Percentiles rank a stretch among this genome's conserved stretches.
Evolutionary conservation across 2,888 invertebrate species (phyloP).

Genomic region (Eucriotettix oculatus): DNA sequence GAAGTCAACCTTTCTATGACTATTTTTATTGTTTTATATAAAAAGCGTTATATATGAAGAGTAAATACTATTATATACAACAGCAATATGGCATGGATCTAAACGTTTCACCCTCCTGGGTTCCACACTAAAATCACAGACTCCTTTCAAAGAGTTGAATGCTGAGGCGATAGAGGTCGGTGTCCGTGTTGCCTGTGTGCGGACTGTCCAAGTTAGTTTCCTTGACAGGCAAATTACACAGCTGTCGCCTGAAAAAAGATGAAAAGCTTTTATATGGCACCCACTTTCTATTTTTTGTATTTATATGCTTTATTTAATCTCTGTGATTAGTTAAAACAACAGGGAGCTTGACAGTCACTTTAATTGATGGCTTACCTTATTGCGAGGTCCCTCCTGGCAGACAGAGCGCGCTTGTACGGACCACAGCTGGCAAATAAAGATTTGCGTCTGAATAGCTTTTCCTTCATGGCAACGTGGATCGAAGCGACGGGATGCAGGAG

Average conservation of each 20-base stretch:
- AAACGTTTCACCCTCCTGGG: too few relatives aligned
- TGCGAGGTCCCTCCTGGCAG: constrained; percentile 62
- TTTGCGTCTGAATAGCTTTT: constrained; percentile 40
- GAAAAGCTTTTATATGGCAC: neutral
- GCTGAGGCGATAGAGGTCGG: constrained; percentile 11
- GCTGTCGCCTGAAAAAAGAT: constrained; percentile 20
- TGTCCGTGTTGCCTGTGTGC: constrained; percentile 6
- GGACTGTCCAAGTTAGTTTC: constrained; percentile 23
- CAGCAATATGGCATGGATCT: too few relatives aligned
- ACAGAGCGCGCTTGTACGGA: constrained; percentile 57
- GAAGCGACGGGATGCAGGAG: constrained; percentile 26
- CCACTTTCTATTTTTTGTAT: neutral
- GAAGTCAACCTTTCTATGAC: too few relatives aligned
- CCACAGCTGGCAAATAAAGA: constrained; percentile 52
- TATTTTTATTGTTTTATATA: too few relatives aligned
- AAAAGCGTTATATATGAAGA: too few relatives aligned
- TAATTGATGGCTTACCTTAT: constrained; percentile 26
- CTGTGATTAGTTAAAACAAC: neutral
- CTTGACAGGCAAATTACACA: constrained; percentile 49
- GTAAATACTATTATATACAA: too few relatives aligned
- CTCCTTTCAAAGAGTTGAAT: constrained; percentile 13
- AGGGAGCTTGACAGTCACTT: neutral
- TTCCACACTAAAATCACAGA: neutral
- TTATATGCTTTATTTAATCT: neutral
- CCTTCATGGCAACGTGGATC: constrained; percentile 42